phyloP scores from a whole-genome alignment of 2,113 vertebrate species.

The Zapus hudsonius region DNA sequence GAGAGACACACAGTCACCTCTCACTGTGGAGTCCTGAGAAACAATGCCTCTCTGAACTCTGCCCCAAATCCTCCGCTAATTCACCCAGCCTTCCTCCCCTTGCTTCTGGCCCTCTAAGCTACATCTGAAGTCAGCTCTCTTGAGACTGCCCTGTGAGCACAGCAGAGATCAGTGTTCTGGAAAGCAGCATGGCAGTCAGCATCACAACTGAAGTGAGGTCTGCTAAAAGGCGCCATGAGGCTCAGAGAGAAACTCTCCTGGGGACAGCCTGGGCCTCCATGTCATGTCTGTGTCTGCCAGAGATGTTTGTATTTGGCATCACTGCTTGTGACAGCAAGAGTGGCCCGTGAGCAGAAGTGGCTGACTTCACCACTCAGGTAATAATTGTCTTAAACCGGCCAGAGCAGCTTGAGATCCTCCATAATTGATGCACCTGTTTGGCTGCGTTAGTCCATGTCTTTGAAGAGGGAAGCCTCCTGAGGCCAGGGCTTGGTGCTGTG shows the following conservation, averaged over 20 bases:
- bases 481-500: neutral
- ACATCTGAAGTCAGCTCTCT: neutral
- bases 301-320: too few relatives aligned
- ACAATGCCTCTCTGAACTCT: too few relatives aligned
- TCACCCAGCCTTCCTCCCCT: neutral
- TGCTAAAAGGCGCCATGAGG: neutral
- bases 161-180: neutral
- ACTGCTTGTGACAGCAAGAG: neutral
- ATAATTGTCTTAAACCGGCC: neutral
- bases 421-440: neutral
- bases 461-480: neutral
- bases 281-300: too few relatives aligned
- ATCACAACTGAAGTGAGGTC: neutral
- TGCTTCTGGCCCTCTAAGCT: too few relatives aligned
- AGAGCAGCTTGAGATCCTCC: neutral
- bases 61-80: neutral
- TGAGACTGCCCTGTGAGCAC: too few relatives aligned
- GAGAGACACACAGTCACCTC: neutral
- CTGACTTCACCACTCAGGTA: neutral
- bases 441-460: neutral
- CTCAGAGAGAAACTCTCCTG: too few relatives aligned
- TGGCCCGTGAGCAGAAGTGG: neutral
- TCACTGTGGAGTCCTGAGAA: too few relatives aligned
- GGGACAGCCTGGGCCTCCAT: too few relatives aligned
- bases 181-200: neutral